A percentile compares a stretch with the other conserved stretches of the same genome.
phyloP scores from a whole-genome alignment of 2,797 vertebrate species.

The Taeniopygia guttata region DNA sequence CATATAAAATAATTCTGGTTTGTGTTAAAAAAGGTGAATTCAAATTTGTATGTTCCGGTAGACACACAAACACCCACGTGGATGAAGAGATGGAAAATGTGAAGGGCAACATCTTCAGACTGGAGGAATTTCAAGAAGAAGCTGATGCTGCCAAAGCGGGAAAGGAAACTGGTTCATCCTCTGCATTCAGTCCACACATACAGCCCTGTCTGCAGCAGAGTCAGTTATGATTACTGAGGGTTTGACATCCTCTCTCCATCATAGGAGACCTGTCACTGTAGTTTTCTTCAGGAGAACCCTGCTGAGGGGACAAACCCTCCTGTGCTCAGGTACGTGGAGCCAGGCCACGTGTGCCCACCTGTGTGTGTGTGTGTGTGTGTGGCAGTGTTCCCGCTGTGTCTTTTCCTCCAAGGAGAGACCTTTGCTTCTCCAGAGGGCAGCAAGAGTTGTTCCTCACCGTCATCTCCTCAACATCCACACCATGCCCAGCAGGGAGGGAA shows the following conservation, averaged over 20 bases:
- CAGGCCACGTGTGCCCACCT: neutral
- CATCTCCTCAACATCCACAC: accelerated
- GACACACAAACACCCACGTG: neutral
- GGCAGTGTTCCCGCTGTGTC: neutral
- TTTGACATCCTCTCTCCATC: neutral
- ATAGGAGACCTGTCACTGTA: accelerated
- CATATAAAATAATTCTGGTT: neutral
- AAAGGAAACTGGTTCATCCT: neutral
- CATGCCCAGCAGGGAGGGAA: neutral
- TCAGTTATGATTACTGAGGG: neutral
- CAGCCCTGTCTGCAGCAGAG: neutral
- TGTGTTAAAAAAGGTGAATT: neutral
- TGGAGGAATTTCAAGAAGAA: neutral
- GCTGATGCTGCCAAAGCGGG: neutral
- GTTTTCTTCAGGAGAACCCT: neutral
- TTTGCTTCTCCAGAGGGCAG: neutral
- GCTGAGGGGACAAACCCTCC: neutral
- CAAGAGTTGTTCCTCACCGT: neutral
- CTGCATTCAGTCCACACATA: accelerated
- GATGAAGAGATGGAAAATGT: accelerated
- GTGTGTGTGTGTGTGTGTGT: no score
- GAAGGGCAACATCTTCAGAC: neutral
- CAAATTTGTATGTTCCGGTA: accelerated
- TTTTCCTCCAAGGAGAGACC: neutral
- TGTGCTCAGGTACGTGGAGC: accelerated